Conservation (phyloP, 1,140 invertebrate species). For the Andricus grossulariae region DNA sequence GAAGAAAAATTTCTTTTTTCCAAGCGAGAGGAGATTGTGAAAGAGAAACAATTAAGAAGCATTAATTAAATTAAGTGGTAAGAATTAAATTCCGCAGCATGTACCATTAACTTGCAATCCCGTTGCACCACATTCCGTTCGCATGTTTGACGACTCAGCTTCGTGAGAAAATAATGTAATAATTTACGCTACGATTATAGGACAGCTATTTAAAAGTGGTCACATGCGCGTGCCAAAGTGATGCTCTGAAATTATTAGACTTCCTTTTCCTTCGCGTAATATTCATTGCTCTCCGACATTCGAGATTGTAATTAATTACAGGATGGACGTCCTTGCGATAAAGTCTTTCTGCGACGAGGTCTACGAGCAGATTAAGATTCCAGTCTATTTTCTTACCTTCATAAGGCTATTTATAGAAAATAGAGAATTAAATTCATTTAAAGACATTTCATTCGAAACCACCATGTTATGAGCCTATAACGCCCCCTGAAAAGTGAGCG, state of each 20-base stretch:
- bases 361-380: too few relatives aligned
- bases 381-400: too few relatives aligned
- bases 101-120: conserved; percentile 20
- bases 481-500: too few relatives aligned
- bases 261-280: not conserved
- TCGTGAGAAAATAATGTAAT: conserved; percentile 59
- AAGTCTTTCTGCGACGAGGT: too few relatives aligned
- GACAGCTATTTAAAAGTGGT: not conserved
- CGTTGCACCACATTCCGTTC: conserved; percentile 32
- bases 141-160: conserved; percentile 34
- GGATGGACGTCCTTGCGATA: too few relatives aligned
- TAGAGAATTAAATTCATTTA: too few relatives aligned
- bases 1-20: not conserved
- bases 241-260: conserved; percentile 5
- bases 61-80: conserved; percentile 31
- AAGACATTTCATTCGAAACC: too few relatives aligned
- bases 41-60: conserved; percentile 13
- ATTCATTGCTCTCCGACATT: too few relatives aligned
- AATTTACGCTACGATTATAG: conserved; percentile 51
- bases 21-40: not conserved
- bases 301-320: too few relatives aligned
- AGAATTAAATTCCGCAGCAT: conserved; percentile 15
- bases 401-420: too few relatives aligned
- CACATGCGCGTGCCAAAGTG: conserved; percentile 17
- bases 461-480: too few relatives aligned